Conservation (phyloP, 2,113 vertebrate genomes). For the Micronycteris hirsuta region DNA sequence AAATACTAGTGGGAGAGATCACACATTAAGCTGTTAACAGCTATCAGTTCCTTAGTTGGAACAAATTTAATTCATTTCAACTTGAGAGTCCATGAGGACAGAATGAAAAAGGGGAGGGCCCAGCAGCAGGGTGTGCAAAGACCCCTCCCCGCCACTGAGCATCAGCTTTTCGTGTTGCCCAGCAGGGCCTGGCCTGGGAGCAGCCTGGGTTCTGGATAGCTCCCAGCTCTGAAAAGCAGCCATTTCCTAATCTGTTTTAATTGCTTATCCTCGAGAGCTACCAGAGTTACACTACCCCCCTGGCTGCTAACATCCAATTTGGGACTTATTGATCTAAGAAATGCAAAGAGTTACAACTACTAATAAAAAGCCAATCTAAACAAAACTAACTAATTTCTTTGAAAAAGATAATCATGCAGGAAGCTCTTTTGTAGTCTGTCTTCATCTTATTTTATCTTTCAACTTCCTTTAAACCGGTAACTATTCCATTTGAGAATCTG, state of each 20-base stretch:
- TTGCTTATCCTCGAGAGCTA: not conserved
- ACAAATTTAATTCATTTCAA: not conserved
- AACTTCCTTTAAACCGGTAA: not conserved
- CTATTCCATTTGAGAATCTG: not conserved
- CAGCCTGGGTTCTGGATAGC: not conserved
- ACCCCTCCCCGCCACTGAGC: not conserved
- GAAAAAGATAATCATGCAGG: not conserved
- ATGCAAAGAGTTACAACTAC: not conserved
- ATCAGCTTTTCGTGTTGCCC: not conserved
- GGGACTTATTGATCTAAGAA: not conserved
- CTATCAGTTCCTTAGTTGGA: not conserved
- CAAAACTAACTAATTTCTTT: not conserved
- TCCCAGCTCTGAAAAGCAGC: not conserved
- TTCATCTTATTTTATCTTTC: not conserved
- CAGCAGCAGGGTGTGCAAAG: not conserved
- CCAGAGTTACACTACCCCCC: not conserved
- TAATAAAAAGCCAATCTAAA: constrained; percentile 22
- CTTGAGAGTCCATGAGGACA: not conserved
- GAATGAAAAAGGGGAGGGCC: not conserved
- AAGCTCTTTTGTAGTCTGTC: not conserved
- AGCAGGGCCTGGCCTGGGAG: not conserved
- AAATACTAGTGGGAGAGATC: not conserved
- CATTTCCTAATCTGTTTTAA: not conserved
- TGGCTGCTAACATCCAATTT: not conserved
- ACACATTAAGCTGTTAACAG: not conserved